Conservation (phyloP, 2,797 vertebrate species). For the Halcyon badia region DNA sequence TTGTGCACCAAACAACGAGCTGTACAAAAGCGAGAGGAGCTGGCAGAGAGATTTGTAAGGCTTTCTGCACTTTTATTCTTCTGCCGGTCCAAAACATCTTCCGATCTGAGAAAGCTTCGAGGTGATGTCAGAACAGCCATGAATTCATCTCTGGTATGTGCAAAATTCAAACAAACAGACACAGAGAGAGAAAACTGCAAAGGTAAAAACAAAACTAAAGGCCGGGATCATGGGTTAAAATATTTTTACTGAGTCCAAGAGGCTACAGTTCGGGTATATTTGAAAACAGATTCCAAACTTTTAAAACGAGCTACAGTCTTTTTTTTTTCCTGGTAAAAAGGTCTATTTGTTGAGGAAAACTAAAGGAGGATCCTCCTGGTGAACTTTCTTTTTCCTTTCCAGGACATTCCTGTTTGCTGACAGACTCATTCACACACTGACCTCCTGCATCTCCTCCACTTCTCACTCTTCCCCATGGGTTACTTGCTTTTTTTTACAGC, state of each 20-base stretch:
- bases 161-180: conserved; percentile 20
- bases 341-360: not conserved
- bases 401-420: not conserved
- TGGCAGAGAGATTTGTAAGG: not conserved
- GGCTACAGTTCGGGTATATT: not conserved
- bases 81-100: not conserved
- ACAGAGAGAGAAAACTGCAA: not conserved
- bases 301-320: not conserved
- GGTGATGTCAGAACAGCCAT: not conserved
- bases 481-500: not conserved
- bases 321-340: not conserved
- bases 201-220: not conserved
- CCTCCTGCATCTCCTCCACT: not conserved
- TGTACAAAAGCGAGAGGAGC: not conserved
- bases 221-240: not conserved
- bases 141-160: not conserved
- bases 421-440: not conserved
- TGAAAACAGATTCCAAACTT: not conserved
- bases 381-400: not conserved
- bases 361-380: not conserved
- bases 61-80: conserved; percentile 43
- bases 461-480: not conserved
- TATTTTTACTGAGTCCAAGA: not conserved
- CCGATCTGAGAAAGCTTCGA: not conserved
- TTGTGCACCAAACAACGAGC: not conserved